phyloP scores from a whole-genome alignment of 1,140 invertebrate genomes.

The Lepidotrigona ventralis region DNA sequence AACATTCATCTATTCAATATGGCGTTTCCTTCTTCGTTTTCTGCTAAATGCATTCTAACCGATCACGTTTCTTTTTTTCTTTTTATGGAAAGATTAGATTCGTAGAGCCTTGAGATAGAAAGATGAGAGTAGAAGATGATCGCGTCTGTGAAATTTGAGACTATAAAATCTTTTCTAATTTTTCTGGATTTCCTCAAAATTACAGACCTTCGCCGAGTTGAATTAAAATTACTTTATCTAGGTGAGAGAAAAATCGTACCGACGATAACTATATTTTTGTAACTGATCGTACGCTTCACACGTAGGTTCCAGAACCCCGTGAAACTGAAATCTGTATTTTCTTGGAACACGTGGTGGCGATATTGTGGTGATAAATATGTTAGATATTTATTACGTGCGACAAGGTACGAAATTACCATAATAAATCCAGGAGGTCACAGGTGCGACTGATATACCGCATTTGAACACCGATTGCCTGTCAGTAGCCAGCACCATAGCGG shows the following conservation, averaged over 20 bases:
- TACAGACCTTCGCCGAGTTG: not conserved
- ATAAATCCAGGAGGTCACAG: slow-evolving; percentile 91
- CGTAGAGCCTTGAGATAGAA: too few species aligned
- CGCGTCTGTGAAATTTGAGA: not conserved
- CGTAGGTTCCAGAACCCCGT: too few species aligned
- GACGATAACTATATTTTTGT: not conserved
- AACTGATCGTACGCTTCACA: not conserved
- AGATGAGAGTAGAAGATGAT: too few species aligned
- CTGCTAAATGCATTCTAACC: not conserved
- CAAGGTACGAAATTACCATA: slow-evolving; percentile 83
- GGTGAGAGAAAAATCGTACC: not conserved
- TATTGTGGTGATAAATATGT: not conserved
- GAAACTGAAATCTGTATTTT: too few species aligned
- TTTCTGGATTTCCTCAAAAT: not conserved
- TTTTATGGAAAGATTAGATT: not conserved
- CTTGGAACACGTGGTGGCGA: too few species aligned
- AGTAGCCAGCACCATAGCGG: slow-evolving; percentile 77
- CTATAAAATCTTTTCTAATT: not conserved
- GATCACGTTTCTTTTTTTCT: not conserved
- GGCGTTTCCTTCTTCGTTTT: too few species aligned
- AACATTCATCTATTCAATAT: too few species aligned
- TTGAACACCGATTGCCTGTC: slow-evolving; percentile 81
- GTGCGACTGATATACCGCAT: slow-evolving; percentile 85
- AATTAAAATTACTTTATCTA: too few species aligned
- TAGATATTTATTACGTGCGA: not conserved